Conservation (phyloP, 2,113 vertebrate species). For the Chaetops frenatus region DNA sequence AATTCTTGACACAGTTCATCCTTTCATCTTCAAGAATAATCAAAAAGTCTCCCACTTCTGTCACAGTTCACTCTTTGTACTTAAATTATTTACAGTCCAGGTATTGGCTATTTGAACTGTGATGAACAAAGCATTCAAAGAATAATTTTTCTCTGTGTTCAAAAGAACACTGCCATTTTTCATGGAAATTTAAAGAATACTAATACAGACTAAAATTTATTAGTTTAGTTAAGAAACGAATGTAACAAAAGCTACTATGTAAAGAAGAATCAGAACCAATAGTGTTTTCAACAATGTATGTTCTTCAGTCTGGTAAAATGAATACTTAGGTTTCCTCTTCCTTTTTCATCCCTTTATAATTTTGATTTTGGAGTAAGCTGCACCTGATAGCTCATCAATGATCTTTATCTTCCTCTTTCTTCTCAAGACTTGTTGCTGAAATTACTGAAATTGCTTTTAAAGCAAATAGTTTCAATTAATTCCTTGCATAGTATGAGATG, state of each 20-base stretch:
- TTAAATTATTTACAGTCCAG: not conserved
- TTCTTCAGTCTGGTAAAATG: not conserved
- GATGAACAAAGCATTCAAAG: not conserved
- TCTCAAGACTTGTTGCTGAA: not conserved
- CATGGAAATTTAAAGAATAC: not conserved
- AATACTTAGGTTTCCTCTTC: not conserved
- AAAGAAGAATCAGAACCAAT: not conserved
- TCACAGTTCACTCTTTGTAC: not conserved
- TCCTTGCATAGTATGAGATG: not conserved
- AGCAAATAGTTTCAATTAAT: not conserved
- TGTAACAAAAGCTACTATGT: not conserved
- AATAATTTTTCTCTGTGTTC: not conserved
- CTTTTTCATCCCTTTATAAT: not conserved
- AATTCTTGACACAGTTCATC: not conserved
- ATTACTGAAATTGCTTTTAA: not conserved
- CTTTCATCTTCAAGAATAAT: not conserved
- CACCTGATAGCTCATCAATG: not conserved
- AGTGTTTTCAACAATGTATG: not conserved
- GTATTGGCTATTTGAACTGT: not conserved
- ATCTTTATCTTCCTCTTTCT: not conserved
- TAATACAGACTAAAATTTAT: not conserved
- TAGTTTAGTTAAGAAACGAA: not conserved
- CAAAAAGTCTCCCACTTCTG: not conserved
- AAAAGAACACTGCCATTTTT: not conserved
- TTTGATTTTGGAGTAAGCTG: not conserved